Evolutionary conservation across 2,113 vertebrate genomes (phyloP).

Genomic region (Stictonetta naevosa): DNA sequence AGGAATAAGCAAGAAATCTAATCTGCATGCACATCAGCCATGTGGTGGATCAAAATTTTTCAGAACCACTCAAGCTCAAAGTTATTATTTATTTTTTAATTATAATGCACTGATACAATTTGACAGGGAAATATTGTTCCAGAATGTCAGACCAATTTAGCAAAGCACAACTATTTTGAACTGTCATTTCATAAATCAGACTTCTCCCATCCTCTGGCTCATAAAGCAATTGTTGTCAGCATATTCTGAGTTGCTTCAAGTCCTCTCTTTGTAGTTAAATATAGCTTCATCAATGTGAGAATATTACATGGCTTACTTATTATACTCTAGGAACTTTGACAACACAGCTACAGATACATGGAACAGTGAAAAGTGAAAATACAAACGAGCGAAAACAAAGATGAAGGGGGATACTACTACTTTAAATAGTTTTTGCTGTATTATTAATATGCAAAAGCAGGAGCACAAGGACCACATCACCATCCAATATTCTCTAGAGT

Average conservation of each 20-base stretch:
- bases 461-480: neutral
- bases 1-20: neutral
- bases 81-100: neutral
- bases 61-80: neutral
- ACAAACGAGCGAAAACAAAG: neutral
- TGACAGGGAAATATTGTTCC: neutral
- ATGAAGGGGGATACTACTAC: neutral
- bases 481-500: neutral
- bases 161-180: neutral
- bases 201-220: neutral
- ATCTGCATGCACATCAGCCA: neutral
- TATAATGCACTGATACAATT: neutral
- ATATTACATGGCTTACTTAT: neutral
- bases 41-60: neutral
- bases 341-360: neutral
- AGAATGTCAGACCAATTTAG: neutral
- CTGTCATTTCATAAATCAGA: neutral
- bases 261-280: slow-evolving; percentile 26
- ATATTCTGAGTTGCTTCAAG: slow-evolving; percentile 12
- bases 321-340: neutral
- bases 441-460: neutral
- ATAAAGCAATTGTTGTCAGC: neutral
- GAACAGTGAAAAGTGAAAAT: neutral
- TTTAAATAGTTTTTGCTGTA: neutral
- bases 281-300: neutral